Evolutionary conservation across 2,113 vertebrate species (phyloP).

Genomic region (Etheostoma spectabile): DNA sequence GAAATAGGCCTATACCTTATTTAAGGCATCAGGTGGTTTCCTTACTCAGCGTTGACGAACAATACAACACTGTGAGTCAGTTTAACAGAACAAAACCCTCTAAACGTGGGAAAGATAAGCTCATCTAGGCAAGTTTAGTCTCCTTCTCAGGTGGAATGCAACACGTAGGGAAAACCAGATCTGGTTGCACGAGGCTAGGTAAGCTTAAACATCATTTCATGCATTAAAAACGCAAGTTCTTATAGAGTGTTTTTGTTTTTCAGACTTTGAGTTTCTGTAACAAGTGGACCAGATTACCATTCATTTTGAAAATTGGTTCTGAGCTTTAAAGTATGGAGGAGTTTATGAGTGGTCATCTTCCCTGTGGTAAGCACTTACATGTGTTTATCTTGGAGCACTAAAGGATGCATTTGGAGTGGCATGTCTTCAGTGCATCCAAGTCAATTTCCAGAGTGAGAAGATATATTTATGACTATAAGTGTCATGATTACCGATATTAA

Average conservation of each 20-base stretch:
- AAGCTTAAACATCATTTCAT: not conserved
- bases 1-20: not conserved
- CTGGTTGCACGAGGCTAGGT: no score
- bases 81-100: no score
- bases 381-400: not conserved
- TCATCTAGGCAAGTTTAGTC: no score
- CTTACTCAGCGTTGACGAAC: not conserved
- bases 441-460: constrained; percentile 1
- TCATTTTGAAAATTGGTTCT: constrained; percentile 5
- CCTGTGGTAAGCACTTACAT: not conserved
- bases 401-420: not conserved
- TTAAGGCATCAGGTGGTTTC: not conserved
- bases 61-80: no score
- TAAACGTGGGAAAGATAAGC: no score
- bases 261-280: not conserved
- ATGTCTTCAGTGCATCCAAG: not conserved
- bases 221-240: not conserved
- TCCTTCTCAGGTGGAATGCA: no score
- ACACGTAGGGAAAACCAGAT: no score
- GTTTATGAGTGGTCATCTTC: not conserved
- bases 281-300: constrained; percentile 11
- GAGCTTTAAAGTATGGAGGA: not conserved
- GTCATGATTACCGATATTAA: constrained; percentile 20
- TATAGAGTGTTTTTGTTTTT: not conserved
- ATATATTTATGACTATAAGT: constrained; percentile 17